Evolutionary conservation across 2,113 vertebrate genomes (phyloP), one percentile per base, ranked within the genome.

Genomic region (Scomber scombrus): DNA sequence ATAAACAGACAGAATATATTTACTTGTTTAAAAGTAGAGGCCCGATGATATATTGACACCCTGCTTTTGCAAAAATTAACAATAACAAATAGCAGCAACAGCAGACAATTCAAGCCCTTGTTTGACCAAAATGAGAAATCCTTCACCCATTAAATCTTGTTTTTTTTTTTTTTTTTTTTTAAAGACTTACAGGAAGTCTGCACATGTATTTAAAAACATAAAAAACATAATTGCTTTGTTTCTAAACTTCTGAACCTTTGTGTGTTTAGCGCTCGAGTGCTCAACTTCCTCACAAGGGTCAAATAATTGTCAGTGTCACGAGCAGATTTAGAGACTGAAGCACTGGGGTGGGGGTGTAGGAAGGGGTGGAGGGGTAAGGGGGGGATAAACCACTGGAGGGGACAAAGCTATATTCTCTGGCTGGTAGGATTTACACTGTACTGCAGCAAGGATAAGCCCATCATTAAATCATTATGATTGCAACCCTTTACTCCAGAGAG

Each of bases 391-490:
- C 85, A 82, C 90, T 50, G n/a, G 71, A 85, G 78, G 91, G 89
- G 89, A 92, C 85, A 89, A 68, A 80, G 78, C 83, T 85, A 88
- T 90, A 91, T 86, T 91, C 92, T 80, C 73, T 51, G 75, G 81
- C 81, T 89, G 80, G 60, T 78, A 87, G 84, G 89, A 92, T 93
- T 92, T 91, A 92, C 76, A 91, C 88, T 89, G 77, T 84, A 92
- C 86, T 92, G 85, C 89, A 85, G 74, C 12, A 31, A 72, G 81
- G 56, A 90, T 74, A 92, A 90, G 80, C 55, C 90, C 71, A 57
- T 88, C 91, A 88, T 87, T 92, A 92, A 93, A 93, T 93, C 91
- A 93, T 93, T 91, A 93, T 89, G 90, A 93, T 93, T 89, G 88
- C 91, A 90, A 91, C 88, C 79, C 85, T 86, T 81, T 76, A 92